These are phyloP conservation scores for Hoplostethus atlanticus DNA, from an alignment of 2,797 vertebrate genomes.

Conservation along the genomic window DNA sequence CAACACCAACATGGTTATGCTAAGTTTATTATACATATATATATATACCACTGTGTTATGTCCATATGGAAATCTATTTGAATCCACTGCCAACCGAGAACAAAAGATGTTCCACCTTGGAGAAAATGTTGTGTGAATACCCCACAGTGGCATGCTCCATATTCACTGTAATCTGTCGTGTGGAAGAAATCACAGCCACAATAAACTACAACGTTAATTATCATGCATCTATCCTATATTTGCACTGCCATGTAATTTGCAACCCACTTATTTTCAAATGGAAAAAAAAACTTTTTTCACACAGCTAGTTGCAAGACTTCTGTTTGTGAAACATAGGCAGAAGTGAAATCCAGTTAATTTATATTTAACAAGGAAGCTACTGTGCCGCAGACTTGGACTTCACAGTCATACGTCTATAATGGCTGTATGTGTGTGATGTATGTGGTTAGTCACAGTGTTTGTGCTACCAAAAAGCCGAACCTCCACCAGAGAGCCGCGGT, in stretches of 20 bases:
- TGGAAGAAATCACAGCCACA: constrained; percentile 8
- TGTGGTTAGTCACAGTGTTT: neutral
- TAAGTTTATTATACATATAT: neutral
- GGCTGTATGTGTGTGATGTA: constrained; percentile 11
- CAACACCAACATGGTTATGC: constrained; percentile 3
- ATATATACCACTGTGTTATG: constrained; percentile 34
- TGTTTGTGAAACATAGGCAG: neutral
- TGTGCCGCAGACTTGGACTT: neutral
- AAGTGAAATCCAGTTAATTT: neutral
- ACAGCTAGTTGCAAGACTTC: neutral
- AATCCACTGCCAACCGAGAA: constrained; percentile 59
- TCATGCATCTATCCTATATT: constrained; percentile 2
- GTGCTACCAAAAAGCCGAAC: constrained; percentile 20
- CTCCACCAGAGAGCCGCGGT: constrained; percentile 20
- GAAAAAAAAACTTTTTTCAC: neutral
- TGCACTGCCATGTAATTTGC: neutral
- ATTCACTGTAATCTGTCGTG: constrained; percentile 60
- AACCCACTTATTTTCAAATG: neutral
- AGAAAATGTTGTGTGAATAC: constrained; percentile 55
- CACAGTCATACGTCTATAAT: neutral
- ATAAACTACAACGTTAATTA: neutral
- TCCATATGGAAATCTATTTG: constrained; percentile 63
- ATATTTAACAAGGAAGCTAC: neutral
- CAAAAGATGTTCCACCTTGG: constrained; percentile 62
- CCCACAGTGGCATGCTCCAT: constrained; percentile 65